phyloP scores from a whole-genome alignment of 2,888 invertebrate species.

The Tricholauxania praeusta region DNA sequence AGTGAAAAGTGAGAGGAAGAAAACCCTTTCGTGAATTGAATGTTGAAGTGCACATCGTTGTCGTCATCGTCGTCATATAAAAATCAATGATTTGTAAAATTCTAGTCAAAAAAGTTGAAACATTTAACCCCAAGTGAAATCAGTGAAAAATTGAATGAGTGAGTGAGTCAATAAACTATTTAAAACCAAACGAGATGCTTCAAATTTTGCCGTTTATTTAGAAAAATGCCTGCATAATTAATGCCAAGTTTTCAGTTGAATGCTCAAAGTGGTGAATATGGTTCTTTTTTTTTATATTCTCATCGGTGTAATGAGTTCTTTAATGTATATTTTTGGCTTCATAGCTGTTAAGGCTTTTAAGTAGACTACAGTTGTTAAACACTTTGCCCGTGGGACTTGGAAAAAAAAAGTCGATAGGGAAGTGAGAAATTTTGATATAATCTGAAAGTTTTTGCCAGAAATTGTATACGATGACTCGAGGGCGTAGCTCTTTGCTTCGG shows the following conservation, averaged over 20 bases:
- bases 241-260: background rate
- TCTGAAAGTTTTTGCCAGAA: no score
- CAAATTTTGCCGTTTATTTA: background rate
- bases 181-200: background rate
- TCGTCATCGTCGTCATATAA: slow-evolving; percentile 40
- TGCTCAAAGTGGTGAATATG: background rate
- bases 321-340: no score
- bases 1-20: background rate
- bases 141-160: no score
- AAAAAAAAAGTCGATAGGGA: no score
- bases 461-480: no score
- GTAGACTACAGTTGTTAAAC: no score
- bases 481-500: no score
- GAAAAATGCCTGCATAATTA: slow-evolving; percentile 9
- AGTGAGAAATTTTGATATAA: no score
- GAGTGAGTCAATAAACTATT: background rate
- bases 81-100: slow-evolving; percentile 52
- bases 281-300: no score
- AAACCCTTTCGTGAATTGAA: slow-evolving; percentile 27
- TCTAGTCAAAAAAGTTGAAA: slow-evolving; percentile 43
- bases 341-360: no score
- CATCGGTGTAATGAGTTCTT: no score
- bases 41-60: slow-evolving; percentile 33
- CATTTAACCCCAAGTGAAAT: slow-evolving; percentile 8
- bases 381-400: no score